Percentiles rank a stretch among this genome's conserved stretches.
phyloP scores from a whole-genome alignment of 64 coral and sea anemone genomes.

The Stylophora pistillata region DNA sequence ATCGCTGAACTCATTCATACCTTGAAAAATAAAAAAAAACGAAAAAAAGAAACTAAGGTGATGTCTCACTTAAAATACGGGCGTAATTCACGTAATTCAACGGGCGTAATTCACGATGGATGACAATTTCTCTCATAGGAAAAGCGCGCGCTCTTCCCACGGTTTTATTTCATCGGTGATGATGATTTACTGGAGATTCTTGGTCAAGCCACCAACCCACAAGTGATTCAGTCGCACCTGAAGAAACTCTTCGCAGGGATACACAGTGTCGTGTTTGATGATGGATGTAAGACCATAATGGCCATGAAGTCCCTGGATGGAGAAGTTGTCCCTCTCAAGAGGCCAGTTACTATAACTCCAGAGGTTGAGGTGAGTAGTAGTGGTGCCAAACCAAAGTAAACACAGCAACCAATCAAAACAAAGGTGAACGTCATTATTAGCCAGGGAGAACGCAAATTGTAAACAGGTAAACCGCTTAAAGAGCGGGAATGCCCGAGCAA shows the following conservation, averaged over 20 bases:
- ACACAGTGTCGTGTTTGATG: conserved; percentile 90
- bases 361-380: conserved; percentile 81
- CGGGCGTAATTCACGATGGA: background rate
- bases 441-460: too few relatives aligned
- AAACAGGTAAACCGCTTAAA: too few relatives aligned
- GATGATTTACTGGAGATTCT: conserved; percentile 95
- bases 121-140: conserved; percentile 51
- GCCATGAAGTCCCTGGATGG: conserved; percentile 98
- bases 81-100: too few relatives aligned
- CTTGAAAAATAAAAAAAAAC: too few relatives aligned
- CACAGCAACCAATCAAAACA: too few relatives aligned
- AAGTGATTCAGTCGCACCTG: conserved; percentile 94
- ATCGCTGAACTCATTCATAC: too few relatives aligned
- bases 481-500: too few relatives aligned
- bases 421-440: too few relatives aligned
- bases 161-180: conserved; percentile 98
- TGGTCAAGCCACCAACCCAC: conserved; percentile 94
- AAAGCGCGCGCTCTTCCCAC: conserved; percentile 92
- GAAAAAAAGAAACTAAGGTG: too few relatives aligned
- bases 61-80: too few relatives aligned
- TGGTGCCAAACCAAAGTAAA: too few relatives aligned
- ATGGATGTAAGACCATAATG: conserved; percentile 89
- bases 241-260: conserved; percentile 98
- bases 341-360: conserved; percentile 89
- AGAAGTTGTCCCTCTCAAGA: conserved; percentile 85